Evolutionary conservation across 2,797 vertebrate genomes (phyloP).

Genomic region (Acipenser ruthenus): DNA sequence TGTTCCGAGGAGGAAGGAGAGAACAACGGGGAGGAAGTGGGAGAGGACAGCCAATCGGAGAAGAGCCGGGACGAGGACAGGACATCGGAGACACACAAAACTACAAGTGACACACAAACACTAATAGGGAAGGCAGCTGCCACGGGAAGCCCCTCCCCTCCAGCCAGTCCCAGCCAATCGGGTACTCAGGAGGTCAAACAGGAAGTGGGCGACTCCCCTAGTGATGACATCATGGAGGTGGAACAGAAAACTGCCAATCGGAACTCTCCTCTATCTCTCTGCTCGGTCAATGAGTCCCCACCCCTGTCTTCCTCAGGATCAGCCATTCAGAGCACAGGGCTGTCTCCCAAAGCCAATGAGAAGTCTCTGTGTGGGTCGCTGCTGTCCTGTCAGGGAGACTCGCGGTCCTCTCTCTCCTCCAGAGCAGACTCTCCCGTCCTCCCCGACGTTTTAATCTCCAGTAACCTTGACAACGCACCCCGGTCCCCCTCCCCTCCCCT

Average conservation of each 20-base stretch:
- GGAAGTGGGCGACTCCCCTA: not conserved
- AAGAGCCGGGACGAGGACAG: conserved; percentile 30
- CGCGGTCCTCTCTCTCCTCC: conserved; percentile 14
- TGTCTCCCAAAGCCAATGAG: conserved; percentile 25
- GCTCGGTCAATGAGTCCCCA: no score
- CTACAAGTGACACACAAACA: conserved; percentile 3
- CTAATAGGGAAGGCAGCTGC: conserved; percentile 11
- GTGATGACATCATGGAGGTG: no score
- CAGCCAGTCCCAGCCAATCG: conserved; percentile 42
- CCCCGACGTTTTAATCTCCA: not conserved
- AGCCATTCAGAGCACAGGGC: conserved; percentile 2
- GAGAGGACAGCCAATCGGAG: conserved; percentile 26
- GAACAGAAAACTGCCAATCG: no score
- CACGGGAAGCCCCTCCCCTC: conserved; percentile 29
- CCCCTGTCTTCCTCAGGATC: not conserved
- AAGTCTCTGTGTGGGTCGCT: no score
- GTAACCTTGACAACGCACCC: not conserved
- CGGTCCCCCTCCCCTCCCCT: not conserved
- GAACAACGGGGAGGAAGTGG: conserved; percentile 16
- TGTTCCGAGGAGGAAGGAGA: conserved; percentile 26
- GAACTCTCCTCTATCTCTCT: no score
- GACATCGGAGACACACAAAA: conserved; percentile 15
- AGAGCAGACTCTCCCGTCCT: conserved; percentile 16
- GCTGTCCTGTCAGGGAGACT: no score
- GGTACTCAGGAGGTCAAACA: conserved; percentile 21